Evolutionary conservation across 2,113 vertebrate genomes (phyloP), one percentile per base, ranked within the genome.

Genomic region (Chloropsis hardwickii): DNA sequence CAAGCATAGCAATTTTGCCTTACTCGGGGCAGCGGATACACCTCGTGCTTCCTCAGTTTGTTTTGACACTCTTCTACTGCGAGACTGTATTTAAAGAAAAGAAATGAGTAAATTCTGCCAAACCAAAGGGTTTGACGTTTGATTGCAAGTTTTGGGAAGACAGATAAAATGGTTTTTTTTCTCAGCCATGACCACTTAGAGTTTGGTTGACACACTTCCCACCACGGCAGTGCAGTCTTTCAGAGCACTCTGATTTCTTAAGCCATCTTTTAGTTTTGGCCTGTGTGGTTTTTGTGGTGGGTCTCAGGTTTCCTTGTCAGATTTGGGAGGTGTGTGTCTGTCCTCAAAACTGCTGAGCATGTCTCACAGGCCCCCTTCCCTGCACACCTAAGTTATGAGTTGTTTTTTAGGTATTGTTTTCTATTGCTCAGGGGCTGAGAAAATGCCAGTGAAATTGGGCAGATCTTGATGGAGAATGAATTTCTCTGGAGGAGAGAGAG

Each of bases 401-500:
- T 9, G 5, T 22, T 72, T 86, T 70, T 67, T 44, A 42, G 17
- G 29, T 61, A 27, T 58, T 84, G 56, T 25, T 85, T 89, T 64
- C 61, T 74, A 14, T 64, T 48, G 48, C 57, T 87, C 28, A 53
- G 58, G 29, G 37, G 22, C 56, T 73, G 51, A 83, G 45, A 85
- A 71, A 86, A 92, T 40, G 27, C 19, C 56, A 20, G 60, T 16
- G 33, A 77, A 92, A 95, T 4, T 66, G 54, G 82, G 56, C 58
- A 86, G 45, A 88, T 33, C 74, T 83, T 86, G 79, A 77, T 39
- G 8, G 8, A 65, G 82, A 90, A 83, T 14, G 1, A 66, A 90
- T 94, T 94, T 83, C 79, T 94, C 94, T 72, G 76, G 88, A 92
- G 86, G 42, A 67, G 86, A 81, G 35, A 93, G 42, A 66, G 90